Base-by-base conservation (phyloP, 2,113 vertebrate species). In the Pseudopipra pipra region DNA sequence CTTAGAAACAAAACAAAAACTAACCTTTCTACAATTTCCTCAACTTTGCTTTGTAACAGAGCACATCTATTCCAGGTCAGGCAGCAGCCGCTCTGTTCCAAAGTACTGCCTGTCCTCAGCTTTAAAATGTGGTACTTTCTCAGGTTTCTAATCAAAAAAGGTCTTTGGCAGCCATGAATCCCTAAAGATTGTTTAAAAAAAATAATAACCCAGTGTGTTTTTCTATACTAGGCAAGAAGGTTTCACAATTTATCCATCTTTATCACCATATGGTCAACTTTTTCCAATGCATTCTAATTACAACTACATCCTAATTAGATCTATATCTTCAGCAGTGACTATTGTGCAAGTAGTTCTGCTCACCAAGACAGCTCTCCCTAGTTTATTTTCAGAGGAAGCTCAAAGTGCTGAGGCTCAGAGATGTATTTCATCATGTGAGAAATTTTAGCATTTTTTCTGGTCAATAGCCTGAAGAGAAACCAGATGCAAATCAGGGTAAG, bases 231-330 rank as follows among this genome's bases (percentile, higher is more conserved):
- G 14, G 52, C 33, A 3, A 76, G 72, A 84, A 87, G 14, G 18
- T 46, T 89, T 87, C 67, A 62, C 24, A 62, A 54, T 68, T 93
- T 79, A 56, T 72, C 62, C 70, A 76, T 85, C 84, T 87, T 95
- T 89, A 49, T 89, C 66, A 62, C 93, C 94, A 95, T 91, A 92
- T 96, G 94, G 89, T 94, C 89, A 97, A 62, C 44, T 87, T 85
- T 72, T 79, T 66, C 31, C 31, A 87, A 82, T 20, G 19, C 41
- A 51, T 85, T 75, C 58, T 94, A 94, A 95, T 95, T 96, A 96
- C 37, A 31, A 65, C 12, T 78, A 67, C 30, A 67, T 75, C 77
- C 56, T 93, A 92, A 89, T 93, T 82, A 95, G 52, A 78, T 75
- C 33, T 44, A 2, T 63, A 82, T 85, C 77, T 56, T 91, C 43